A percentile compares a stretch with the other conserved stretches of the same genome.
Conservation (phyloP, 2,113 vertebrate species). For the Neolamprologus falcicula region DNA sequence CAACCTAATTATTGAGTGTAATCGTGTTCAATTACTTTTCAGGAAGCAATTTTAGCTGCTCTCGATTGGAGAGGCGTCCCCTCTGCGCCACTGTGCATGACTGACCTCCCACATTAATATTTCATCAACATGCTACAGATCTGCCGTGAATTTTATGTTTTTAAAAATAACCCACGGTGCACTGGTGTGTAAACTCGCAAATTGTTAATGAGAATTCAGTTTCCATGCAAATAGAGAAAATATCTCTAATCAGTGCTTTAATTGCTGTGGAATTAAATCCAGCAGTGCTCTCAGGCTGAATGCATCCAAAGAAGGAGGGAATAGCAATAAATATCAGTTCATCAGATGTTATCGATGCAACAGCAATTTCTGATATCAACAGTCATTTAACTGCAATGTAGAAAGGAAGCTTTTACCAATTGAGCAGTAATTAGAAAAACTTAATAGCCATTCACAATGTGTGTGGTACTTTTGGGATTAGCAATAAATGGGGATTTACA, state of each 20-base stretch:
- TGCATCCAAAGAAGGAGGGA: not conserved
- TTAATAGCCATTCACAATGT: not conserved
- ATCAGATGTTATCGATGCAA: not conserved
- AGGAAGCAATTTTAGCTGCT: not conserved
- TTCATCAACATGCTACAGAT: not conserved
- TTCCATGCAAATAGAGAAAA: not conserved
- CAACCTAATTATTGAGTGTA: not conserved
- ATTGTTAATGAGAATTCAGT: not conserved
- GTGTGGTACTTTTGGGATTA: not conserved
- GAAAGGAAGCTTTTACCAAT: not conserved
- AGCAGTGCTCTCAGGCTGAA: not conserved
- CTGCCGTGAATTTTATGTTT: not conserved
- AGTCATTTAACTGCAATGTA: not conserved
- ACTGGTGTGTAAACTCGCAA: not conserved
- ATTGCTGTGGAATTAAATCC: not conserved
- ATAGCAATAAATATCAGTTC: not conserved
- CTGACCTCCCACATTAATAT: not conserved
- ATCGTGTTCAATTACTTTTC: constrained; percentile 1
- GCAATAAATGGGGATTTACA: not conserved
- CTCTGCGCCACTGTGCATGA: not conserved
- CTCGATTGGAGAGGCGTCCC: not conserved
- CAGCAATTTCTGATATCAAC: not conserved
- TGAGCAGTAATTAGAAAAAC: not conserved
- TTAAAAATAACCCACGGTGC: not conserved
- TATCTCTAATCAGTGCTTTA: not conserved